phyloP scores from a whole-genome alignment of 2,888 invertebrate genomes.

The Nomada lathburiana region DNA sequence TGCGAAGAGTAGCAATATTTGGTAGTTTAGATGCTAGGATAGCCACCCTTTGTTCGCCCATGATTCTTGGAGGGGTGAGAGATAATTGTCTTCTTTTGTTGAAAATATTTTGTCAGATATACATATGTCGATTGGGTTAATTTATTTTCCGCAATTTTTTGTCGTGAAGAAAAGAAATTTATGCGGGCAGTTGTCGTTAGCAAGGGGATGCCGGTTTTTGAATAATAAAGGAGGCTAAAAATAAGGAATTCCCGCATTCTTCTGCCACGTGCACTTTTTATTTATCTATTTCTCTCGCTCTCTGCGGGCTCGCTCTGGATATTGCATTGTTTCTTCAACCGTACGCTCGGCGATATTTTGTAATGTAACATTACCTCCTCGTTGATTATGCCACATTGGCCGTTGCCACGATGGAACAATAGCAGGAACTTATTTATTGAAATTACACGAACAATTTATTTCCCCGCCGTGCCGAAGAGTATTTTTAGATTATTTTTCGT shows the following conservation, averaged over 20 bases:
- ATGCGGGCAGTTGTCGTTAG: neutral
- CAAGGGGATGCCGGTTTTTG: neutral
- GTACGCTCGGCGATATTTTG: conserved; percentile 30
- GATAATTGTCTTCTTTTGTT: neutral
- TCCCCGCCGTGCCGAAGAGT: neutral
- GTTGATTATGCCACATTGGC: conserved; percentile 32
- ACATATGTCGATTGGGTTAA: neutral
- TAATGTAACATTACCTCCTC: conserved; percentile 47
- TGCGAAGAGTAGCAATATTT: neutral
- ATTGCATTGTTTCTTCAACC: conserved; percentile 13
- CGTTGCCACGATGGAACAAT: conserved; percentile 32
- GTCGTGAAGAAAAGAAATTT: neutral
- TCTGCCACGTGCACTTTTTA: conserved; percentile 11
- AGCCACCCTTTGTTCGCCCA: neutral
- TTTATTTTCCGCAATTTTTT: neutral
- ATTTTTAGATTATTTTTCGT: conserved; percentile 33
- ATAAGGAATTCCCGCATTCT: conserved; percentile 1
- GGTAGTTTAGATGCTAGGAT: too few species aligned
- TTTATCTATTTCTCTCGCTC: neutral
- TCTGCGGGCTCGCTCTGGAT: neutral
- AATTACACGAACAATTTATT: conserved; percentile 43
- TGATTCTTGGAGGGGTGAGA: neutral
- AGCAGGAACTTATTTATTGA: conserved; percentile 48
- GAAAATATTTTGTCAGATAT: neutral
- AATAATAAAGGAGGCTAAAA: neutral